Evolutionary conservation across 2,888 invertebrate genomes (phyloP), one percentile per base, ranked within the genome.

Genomic region (Leptopilina drosophilae): DNA sequence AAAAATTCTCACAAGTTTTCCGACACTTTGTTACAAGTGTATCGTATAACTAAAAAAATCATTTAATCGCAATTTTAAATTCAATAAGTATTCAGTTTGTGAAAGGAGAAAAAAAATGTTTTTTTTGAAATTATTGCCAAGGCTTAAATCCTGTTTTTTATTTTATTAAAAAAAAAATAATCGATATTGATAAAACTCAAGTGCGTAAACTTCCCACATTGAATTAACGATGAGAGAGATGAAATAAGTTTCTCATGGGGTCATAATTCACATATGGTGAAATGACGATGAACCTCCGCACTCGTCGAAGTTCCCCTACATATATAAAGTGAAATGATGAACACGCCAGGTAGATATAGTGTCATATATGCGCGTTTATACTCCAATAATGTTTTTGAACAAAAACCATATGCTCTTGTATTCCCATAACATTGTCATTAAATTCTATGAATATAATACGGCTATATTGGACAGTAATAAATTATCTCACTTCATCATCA

Each of bases 351-450:
- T 73, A 73, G 73, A 73, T 20, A 20, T 73, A 49, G 49, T 69
- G 65, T 77, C 40, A 65, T 40, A 69, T 20, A 69, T 33, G 33
- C 69, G 20, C 8, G 11, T 26, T 26, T 49, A 49, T 75, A 59
- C 56, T 20, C 26, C 15, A 59, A 26, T 75, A 59, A 56, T 56
- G 40, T 26, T 33, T 33, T 33, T 79, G 59, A 40, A 56, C 56
- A 53, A 73, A 33, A 76, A 49, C 78, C 83, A 83, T 81, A 83
- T 83, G 83, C 77, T 75, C 53, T 9, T 8, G 49, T 64, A 76
- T 64, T 67, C 77, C 66, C 77, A 78, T 75, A 69, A 81, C 82
- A 80, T 78, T 79, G 78, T 65, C 80, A 64, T 76, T 53, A 67
- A 81, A 79, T 82, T 75, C 65, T 42, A 8, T 42, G 8, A 7